phyloP scores from a whole-genome alignment of 2,888 invertebrate species.

The Nemotelus nigrinus region DNA sequence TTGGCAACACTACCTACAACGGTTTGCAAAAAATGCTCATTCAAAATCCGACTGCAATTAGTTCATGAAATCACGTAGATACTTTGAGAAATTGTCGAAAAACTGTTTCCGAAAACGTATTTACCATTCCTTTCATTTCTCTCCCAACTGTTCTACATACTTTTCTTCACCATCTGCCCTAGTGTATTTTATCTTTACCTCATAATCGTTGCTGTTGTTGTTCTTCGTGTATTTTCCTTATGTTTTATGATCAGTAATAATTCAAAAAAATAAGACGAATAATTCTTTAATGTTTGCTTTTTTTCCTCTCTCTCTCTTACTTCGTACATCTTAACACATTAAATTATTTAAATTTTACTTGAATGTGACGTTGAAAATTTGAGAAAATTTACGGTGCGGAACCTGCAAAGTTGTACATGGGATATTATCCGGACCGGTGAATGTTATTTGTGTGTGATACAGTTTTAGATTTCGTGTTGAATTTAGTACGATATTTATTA shows the following conservation, averaged over 20 bases:
- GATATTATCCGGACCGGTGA: background rate
- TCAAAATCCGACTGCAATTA: background rate
- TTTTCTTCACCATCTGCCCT: background rate
- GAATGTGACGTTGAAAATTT: conserved; percentile 36
- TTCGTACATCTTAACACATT: background rate
- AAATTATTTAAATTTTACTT: conserved; percentile 39
- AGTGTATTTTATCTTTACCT: conserved; percentile 15
- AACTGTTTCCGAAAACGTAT: conserved; percentile 29
- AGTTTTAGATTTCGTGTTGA: no score
- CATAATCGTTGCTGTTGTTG: conserved; percentile 31
- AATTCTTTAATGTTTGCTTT: conserved; percentile 43
- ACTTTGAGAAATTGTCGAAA: conserved; percentile 44
- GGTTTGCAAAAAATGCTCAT: background rate
- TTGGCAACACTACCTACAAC: no score
- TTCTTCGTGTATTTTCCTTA: conserved; percentile 1
- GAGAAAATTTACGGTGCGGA: conserved; percentile 34
- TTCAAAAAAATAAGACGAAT: conserved; percentile 46
- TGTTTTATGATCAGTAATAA: conserved; percentile 49
- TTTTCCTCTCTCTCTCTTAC: background rate
- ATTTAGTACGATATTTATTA: background rate
- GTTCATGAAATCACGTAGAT: conserved; percentile 19
- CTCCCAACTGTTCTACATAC: background rate
- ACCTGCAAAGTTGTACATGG: conserved; percentile 9
- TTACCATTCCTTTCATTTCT: conserved; percentile 9
- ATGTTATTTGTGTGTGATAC: background rate